Evolutionary conservation across 2,113 vertebrate genomes (phyloP), one percentile per base, ranked within the genome.

Genomic region (Cairina moschata): DNA sequence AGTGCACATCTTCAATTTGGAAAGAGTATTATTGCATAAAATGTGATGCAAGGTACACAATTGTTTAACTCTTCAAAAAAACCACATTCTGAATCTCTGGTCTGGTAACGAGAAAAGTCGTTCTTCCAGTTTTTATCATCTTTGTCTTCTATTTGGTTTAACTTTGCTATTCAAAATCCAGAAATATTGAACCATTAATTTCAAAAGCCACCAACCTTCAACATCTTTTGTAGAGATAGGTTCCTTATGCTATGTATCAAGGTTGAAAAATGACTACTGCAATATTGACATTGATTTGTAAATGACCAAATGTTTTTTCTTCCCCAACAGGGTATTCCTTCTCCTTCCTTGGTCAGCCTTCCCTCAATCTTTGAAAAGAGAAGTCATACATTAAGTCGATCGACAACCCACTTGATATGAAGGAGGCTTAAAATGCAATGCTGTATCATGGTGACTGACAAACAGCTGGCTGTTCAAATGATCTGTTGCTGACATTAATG

Each of bases 371-470:
- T 99, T 97, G 99, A 99, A 96, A 98, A 97, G 84, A 99, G 98
- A 97, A 99, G 99, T 97, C 99, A 99, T 93, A 99, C 99, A 0
- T 98, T 99, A 95, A 99, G 99, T 93, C 98, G 99, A 81, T 99
- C 99, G 23, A 99, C 98, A 92, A 99, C 99, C 80, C 99, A 99
- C 96, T 98, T 99, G 90, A 98, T 99, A 97, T 99, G 98, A 99
- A 92, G 38, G 75, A 54, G 40, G 20, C 15, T 38, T 76, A 52
- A 50, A 81, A 32, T 71, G 29, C 36, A 56, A 18, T 38, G 66
- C 87, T 85, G 55, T 76, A 21, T 52, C 88, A 55, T 6, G 81
- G 38, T 52, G 89, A 95, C 92, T 95, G 97, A 91, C 80, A 92
- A 82, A 83, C 91, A 95, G 80, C 40, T 94, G 73, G 67, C 95